A percentile compares a stretch with the other conserved stretches of the same genome.
These are phyloP conservation scores for Ectobius pallidus DNA, from an alignment of 2,888 invertebrate genomes.

Conservation along the genomic window DNA sequence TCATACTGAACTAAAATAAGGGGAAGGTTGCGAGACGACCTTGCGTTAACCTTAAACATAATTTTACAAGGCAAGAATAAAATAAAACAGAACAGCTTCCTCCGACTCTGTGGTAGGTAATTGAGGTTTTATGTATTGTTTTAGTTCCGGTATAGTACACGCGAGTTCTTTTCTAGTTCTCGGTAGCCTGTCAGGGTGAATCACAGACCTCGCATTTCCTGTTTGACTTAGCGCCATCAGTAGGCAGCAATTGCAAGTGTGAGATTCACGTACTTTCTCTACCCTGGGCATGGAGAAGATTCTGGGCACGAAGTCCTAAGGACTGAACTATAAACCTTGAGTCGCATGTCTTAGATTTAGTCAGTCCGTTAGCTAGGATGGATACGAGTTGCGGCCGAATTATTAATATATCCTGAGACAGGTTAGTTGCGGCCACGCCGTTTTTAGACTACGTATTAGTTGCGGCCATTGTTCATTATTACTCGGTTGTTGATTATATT, in stretches of 20 bases:
- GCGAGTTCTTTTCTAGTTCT: neutral
- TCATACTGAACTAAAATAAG: neutral
- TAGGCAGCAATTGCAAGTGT: neutral
- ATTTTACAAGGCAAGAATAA: neutral
- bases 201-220: neutral
- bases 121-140: conserved; percentile 1
- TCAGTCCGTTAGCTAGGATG: too few relatives aligned
- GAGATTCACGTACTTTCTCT: too few relatives aligned
- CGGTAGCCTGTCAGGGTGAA: neutral
- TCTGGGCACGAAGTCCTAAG: too few relatives aligned
- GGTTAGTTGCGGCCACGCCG: too few relatives aligned
- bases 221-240: neutral
- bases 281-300: too few relatives aligned
- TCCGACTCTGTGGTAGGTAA: neutral
- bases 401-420: too few relatives aligned
- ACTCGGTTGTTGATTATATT: too few relatives aligned
- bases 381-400: too few relatives aligned
- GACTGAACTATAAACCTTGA: too few relatives aligned
- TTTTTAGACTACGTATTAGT: too few relatives aligned
- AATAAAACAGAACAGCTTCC: neutral
- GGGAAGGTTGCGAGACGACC: conserved; percentile 2
- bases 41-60: neutral
- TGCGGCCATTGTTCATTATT: too few relatives aligned
- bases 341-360: too few relatives aligned
- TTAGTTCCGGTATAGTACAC: neutral